These are phyloP conservation scores for Podocnemis expansa DNA, from an alignment of 2,113 vertebrate genomes.

Conservation along the genomic window DNA sequence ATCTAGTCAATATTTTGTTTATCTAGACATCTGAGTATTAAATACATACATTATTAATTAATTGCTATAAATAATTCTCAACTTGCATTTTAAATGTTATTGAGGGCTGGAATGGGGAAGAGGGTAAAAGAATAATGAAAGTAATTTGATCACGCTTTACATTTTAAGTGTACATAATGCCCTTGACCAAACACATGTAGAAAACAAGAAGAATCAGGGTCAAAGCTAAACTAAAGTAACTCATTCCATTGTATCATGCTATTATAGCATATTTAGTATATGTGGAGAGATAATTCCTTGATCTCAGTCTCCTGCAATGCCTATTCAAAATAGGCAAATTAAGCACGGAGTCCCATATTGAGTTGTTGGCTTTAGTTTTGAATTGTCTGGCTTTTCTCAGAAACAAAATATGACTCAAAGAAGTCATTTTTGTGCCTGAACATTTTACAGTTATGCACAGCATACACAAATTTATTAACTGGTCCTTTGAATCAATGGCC, in stretches of 20 bases:
- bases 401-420: slow-evolving; percentile 17
- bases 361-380: background rate
- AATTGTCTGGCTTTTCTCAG: slow-evolving; percentile 14
- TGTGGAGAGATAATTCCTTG: accelerated
- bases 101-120: background rate
- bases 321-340: background rate
- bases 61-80: slow-evolving; percentile 4
- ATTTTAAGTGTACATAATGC: background rate
- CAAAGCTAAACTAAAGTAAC: background rate
- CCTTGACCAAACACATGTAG: background rate
- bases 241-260: background rate
- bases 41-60: background rate
- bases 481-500: slow-evolving; percentile 7
- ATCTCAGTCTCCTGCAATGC: background rate
- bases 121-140: background rate
- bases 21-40: background rate
- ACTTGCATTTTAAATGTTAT: background rate
- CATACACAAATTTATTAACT: slow-evolving; percentile 22
- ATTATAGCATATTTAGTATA: background rate
- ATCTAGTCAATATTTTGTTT: background rate
- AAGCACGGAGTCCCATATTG: background rate
- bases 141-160: background rate
- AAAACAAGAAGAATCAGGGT: background rate
- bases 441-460: background rate
- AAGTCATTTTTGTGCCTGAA: background rate